Percentiles rank a stretch among this genome's conserved stretches.
Evolutionary conservation across 2,888 invertebrate species (phyloP).

Genomic region (Leptogaster cylindrica): DNA sequence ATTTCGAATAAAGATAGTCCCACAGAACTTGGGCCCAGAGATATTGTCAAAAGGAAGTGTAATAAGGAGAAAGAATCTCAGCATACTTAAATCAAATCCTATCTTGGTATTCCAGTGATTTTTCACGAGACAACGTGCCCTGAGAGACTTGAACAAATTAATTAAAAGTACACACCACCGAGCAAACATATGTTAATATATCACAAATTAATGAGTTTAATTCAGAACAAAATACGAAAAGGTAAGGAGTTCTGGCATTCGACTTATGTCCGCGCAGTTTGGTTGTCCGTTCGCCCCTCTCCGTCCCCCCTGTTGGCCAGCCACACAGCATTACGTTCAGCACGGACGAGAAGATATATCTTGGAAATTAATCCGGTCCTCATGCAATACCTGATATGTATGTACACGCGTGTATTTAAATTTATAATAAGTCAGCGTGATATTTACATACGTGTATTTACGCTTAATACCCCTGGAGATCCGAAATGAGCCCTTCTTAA

Average conservation of each 20-base stretch:
- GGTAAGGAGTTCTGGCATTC: conserved; percentile 14
- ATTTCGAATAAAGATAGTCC: no score
- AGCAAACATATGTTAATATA: conserved; percentile 41
- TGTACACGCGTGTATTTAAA: conserved; percentile 44
- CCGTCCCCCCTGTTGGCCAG: conserved; percentile 15
- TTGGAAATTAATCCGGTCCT: conserved; percentile 35
- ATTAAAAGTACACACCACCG: conserved; percentile 38
- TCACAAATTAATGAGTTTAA: conserved; percentile 47
- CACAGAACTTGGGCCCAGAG: no score
- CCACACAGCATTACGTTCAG: no score
- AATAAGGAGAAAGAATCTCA: no score
- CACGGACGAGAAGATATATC: conserved; percentile 40
- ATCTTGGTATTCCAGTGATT: conserved; percentile 27
- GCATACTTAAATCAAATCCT: no score
- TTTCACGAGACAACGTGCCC: conserved; percentile 31
- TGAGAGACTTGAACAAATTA: conserved; percentile 29
- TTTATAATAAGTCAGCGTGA: conserved; percentile 48
- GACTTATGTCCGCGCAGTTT: conserved; percentile 38
- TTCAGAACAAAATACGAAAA: conserved; percentile 40
- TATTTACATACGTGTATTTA: conserved; percentile 45
- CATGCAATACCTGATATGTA: conserved; percentile 27
- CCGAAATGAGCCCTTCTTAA: conserved; percentile 30
- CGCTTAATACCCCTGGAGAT: conserved; percentile 34
- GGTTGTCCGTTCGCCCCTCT: background rate
- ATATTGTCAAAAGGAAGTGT: no score